A percentile compares a stretch with the other conserved stretches of the same genome.
Evolutionary conservation across 2,113 vertebrate species (phyloP).

Genomic region (Nothocercus nigrocapillus): DNA sequence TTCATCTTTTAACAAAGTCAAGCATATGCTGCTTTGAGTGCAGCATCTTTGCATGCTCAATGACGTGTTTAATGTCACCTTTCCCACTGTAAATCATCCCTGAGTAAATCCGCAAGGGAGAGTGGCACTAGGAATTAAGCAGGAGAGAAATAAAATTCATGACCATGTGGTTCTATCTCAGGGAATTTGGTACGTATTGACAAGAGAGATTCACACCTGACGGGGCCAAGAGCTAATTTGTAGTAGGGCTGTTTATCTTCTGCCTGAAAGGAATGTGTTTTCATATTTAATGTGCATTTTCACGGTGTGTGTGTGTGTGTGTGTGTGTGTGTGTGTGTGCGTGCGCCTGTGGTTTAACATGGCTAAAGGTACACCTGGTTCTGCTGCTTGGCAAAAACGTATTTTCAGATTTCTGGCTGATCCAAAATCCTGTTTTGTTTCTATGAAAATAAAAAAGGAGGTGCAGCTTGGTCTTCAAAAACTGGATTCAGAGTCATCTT

Average conservation of each 20-base stretch:
- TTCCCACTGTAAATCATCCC: constrained; percentile 80
- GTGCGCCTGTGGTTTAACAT: constrained; percentile 33
- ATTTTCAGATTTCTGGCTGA: neutral
- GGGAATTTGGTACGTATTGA: constrained; percentile 73
- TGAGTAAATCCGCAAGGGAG: constrained; percentile 77
- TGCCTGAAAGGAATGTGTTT: constrained; percentile 69
- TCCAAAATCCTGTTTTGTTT: neutral
- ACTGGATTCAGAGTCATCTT: constrained; percentile 18
- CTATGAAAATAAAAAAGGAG: neutral
- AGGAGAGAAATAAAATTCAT: constrained; percentile 75
- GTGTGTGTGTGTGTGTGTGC: constrained; percentile 16
- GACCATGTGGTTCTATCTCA: constrained; percentile 74
- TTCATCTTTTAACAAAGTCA: constrained; percentile 78
- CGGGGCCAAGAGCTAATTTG: constrained; percentile 72
- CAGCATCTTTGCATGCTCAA: constrained; percentile 80
- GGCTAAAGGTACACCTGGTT: constrained; percentile 24
- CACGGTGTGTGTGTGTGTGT: constrained; percentile 25
- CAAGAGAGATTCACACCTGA: constrained; percentile 75
- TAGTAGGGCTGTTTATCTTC: constrained; percentile 68
- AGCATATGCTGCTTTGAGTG: constrained; percentile 75
- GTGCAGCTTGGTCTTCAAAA: constrained; percentile 58
- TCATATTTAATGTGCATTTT: constrained; percentile 72
- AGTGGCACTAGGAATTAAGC: constrained; percentile 76
- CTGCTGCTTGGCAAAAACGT: constrained; percentile 12
- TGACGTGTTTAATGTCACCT: constrained; percentile 81